phyloP scores from a whole-genome alignment of 1,140 invertebrate species.

The Leptinotarsa defecta region DNA sequence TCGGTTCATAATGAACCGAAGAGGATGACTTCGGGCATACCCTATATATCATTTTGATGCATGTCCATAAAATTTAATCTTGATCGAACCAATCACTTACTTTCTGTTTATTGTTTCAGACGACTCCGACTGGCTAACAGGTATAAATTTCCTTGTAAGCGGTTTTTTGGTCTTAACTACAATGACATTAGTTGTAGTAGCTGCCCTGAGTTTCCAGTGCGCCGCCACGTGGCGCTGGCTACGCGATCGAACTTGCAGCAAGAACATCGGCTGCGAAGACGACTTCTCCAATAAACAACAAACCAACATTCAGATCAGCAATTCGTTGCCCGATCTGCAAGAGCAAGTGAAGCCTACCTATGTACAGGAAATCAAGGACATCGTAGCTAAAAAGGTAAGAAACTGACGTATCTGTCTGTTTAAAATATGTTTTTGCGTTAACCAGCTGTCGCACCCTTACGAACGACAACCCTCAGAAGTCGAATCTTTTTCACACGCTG shows the following conservation, averaged over 20 bases:
- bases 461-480: too few species aligned
- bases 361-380: constrained; percentile 73
- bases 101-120: constrained; percentile 31
- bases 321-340: constrained; percentile 74
- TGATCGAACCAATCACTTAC: not conserved
- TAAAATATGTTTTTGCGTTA: too few species aligned
- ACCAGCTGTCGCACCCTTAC: too few species aligned
- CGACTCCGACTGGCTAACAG: constrained; percentile 38
- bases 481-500: too few species aligned
- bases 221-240: constrained; percentile 73
- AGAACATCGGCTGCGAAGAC: constrained; percentile 56
- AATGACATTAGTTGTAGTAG: constrained; percentile 69
- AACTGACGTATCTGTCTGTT: too few species aligned
- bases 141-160: constrained; percentile 24
- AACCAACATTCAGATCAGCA: constrained; percentile 72
- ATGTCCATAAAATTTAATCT: too few species aligned
- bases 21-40: too few species aligned
- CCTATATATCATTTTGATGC: too few species aligned
- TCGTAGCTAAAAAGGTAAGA: constrained; percentile 65
- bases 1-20: too few species aligned
- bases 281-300: constrained; percentile 65
- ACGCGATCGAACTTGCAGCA: constrained; percentile 60
- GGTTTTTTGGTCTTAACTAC: constrained; percentile 50
- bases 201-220: constrained; percentile 72
- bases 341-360: constrained; percentile 73